Base-by-base conservation (phyloP, 2,113 vertebrate species). In the Oxyruncus cristatus region DNA sequence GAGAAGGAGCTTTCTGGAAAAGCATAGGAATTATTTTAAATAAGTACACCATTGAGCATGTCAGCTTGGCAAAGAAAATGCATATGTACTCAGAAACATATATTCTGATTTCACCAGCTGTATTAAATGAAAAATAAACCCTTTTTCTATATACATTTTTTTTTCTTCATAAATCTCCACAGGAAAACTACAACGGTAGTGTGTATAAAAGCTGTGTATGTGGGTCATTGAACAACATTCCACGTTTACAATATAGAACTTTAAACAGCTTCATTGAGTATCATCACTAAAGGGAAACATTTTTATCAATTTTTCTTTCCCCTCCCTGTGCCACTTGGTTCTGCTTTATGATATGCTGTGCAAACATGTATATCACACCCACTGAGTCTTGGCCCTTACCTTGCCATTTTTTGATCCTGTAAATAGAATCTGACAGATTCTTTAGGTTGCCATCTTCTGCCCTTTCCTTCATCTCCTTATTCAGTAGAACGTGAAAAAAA, bases 271-370 rank as follows among this genome's bases (percentile, higher is more conserved):
- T 78, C 14, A 37, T 22, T 68, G 56, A 59, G 7, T 75, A 47
- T 42, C n/a, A 42, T 65, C 47, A 86, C 16, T 74, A 26, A 89
- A 63, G 7, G 16, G 44, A 86, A 93, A 72, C 7, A 30, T 66
- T 91, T 91, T 78, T 18, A 33, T 84, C 49, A 2, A 11, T 74
- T 86, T 70, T 67, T 81, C 14, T 67, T 85, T 72, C 11, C 6
- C 5, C 11, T 68, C 9, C 12, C 37, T 0, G 0, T 68, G 11
- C 58, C 14, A 9, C 7, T 3, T n/a, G 61, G 13, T 28, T 68
- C 24, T 68, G 11, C 35, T 79, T 92, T 81, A 62, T 88, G 37
- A 58, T 28, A 12, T 12, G 24, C 30, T 82, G 2, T 52, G 15
- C 13, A 78, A 72, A 75, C 1, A 1, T 3, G 5, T 53, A 5